Evolutionary conservation across 2,113 vertebrate genomes (phyloP), one percentile per base, ranked within the genome.

Genomic region (Anhinga rufa): DNA sequence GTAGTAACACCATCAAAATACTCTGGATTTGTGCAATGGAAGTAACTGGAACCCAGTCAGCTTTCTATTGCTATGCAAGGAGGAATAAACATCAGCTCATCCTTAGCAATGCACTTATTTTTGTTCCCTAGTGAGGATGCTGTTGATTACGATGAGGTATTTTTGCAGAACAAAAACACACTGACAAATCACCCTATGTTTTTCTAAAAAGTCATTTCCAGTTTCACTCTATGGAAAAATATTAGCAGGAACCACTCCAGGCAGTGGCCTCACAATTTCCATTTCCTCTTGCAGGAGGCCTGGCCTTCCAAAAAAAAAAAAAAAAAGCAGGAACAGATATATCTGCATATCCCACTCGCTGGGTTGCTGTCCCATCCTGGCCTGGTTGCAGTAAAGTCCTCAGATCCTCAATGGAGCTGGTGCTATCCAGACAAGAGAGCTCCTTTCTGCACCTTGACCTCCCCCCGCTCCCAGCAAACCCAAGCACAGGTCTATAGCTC

Each of bases 271-370:
- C 71, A 79, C 3, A 2, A 15, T 89, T 83, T 84, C 81, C 88
- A 91, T 91, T 74, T 91, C 91, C 92, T 93, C 81, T 49, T 52
- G n/a, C 72, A 80, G 55, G 26, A 82, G 44, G 52, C 82, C 55
- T 15, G 34, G 20, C 51, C 51, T 82, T 65, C 51, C 51, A 52
- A 38, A 58, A 44, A 55, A 44, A 48, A 48, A 48, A 48, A 52
- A 26, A 52, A 28, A 38, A 25, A 34, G 29, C 38, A 52, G 38
- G 52, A 71, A 20, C 31, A 19, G 58, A 46, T 79, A 40, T 40
- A 52, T 9, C 58, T 12, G 16, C 2, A 0, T 14, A 10, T 84
- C 57, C n/a, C 51, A 2, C 76, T 62, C 1, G 1, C 49, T 16
- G 48, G 40, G 34, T 15, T n/a, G 24, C 6, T n/a, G 55, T 7